Percentiles rank a stretch among this genome's conserved stretches.
These are phyloP conservation scores for Smutsia temminckii DNA, from an alignment of 2,797 vertebrate species.

Conservation along the genomic window DNA sequence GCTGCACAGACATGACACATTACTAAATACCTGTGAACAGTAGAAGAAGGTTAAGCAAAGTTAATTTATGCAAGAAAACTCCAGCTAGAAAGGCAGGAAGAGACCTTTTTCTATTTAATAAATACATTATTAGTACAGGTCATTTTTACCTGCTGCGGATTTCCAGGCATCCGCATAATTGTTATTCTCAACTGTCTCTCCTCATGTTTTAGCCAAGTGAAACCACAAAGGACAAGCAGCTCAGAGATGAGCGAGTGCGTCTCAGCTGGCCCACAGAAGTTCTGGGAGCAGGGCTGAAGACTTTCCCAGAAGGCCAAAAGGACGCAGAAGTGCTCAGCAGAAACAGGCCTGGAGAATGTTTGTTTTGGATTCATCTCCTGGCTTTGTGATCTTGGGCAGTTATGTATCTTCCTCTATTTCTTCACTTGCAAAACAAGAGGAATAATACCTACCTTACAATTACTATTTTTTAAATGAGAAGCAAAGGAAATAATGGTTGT, in stretches of 20 bases:
- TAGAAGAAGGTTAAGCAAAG: conserved; percentile 26
- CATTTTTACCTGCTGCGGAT: conserved; percentile 37
- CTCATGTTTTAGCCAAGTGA: not conserved
- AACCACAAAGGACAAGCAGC: not conserved
- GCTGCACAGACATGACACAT: not conserved
- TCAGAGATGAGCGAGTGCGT: not conserved
- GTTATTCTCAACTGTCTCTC: not conserved
- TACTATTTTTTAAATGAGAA: not conserved
- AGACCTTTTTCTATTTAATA: not conserved
- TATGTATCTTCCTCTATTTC: not conserved
- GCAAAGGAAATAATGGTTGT: not conserved
- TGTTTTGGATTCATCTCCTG: not conserved
- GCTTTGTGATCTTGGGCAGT: not conserved
- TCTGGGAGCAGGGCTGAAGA: not conserved
- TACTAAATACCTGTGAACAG: not conserved
- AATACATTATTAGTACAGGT: conserved; percentile 36
- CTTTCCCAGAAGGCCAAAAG: not conserved
- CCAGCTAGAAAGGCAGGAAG: conserved; percentile 9
- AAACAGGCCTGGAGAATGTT: not conserved
- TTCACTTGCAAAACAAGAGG: not conserved
- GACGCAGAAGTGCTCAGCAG: not conserved
- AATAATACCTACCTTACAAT: not conserved
- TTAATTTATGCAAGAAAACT: conserved; percentile 59
- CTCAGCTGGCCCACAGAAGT: not conserved
- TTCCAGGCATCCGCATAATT: conserved; percentile 17